Evolutionary conservation across 2,888 invertebrate genomes (phyloP), one percentile per base, ranked within the genome.

Genomic region (Ectropis crepuscularia): DNA sequence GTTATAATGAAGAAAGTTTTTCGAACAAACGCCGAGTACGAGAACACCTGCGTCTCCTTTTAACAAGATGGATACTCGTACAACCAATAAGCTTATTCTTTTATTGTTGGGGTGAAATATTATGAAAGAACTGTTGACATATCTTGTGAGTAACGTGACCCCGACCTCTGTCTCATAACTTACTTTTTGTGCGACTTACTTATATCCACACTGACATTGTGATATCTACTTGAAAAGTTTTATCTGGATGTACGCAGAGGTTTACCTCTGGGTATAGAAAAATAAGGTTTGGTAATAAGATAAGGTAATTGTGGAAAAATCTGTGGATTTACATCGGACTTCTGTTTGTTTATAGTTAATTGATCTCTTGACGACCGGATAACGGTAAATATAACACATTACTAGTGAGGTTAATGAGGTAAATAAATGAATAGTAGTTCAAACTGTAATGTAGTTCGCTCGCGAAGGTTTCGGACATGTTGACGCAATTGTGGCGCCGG

Each of bases 331-430:
- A 71, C 71, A 71, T 66, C 28, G 68, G 69, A 63, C 65, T 71
- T 65, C 57, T 57, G 65, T 69, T 67, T n/a, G 70, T 68, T 70
- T 57, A 55, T 64, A 53, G 63, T 62, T 75, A 77, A 77, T 76
- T 75, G 69, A 72, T 71, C 72, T 65, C 43, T 67, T 70, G 63
- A 70, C 63, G 62, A 57, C 54, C 58, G 47, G 48, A 65, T 71
- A 69, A 70, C 66, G 76, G 65, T 66, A 70, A 68, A 63, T 46
- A 55, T 64, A 63, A 80, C 78, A 79, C 81, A 80, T 83, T 77
- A 81, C 76, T 74, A 80, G 81, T 80, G 79, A 80, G 75, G 79
- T 75, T 80, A 78, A 79, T 75, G 79, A 78, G 76, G 74, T 75
- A 71, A 77, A 71, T 70, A 74, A 69, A 78, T 79, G 74, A 80